Percentiles rank a stretch among this genome's conserved stretches.
Evolutionary conservation across 2,888 invertebrate species (phyloP).

Genomic region (Habroteleia sp.): DNA sequence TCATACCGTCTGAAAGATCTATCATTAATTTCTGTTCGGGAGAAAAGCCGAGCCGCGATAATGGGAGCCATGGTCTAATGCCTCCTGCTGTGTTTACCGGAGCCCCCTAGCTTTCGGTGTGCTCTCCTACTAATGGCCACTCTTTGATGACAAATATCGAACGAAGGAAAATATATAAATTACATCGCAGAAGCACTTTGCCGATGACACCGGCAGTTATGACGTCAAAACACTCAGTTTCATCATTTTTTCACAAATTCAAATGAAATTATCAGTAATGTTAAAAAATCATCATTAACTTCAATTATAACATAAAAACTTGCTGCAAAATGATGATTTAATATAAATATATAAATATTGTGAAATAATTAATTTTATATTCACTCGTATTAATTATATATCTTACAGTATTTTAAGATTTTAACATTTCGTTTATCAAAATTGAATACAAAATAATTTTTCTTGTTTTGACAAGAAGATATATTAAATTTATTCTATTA

Average conservation of each 20-base stretch:
- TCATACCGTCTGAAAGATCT: constrained; percentile 70
- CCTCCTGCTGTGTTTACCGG: constrained; percentile 78
- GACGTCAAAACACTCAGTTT: constrained; percentile 52
- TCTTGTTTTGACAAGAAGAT: too few species aligned
- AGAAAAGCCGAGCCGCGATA: constrained; percentile 77
- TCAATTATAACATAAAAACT: too few species aligned
- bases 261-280: too few species aligned
- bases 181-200: constrained; percentile 73
- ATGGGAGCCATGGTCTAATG: constrained; percentile 80
- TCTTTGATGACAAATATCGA: constrained; percentile 81
- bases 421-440: too few species aligned
- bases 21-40: constrained; percentile 79
- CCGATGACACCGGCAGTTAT: constrained; percentile 63
- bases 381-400: too few species aligned
- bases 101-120: constrained; percentile 71
- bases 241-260: constrained; percentile 47
- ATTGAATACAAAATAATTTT: too few species aligned
- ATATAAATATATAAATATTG: too few species aligned
- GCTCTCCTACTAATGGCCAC: constrained; percentile 79
- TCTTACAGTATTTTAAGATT: too few species aligned
- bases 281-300: too few species aligned
- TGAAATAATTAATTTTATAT: too few species aligned
- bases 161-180: constrained; percentile 80
- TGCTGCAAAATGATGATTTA: too few species aligned
- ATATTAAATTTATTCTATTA: constrained; percentile 21